Evolutionary conservation across 1,140 invertebrate species (phyloP), one percentile per base, ranked within the genome.

Genomic region (Venturia canescens): DNA sequence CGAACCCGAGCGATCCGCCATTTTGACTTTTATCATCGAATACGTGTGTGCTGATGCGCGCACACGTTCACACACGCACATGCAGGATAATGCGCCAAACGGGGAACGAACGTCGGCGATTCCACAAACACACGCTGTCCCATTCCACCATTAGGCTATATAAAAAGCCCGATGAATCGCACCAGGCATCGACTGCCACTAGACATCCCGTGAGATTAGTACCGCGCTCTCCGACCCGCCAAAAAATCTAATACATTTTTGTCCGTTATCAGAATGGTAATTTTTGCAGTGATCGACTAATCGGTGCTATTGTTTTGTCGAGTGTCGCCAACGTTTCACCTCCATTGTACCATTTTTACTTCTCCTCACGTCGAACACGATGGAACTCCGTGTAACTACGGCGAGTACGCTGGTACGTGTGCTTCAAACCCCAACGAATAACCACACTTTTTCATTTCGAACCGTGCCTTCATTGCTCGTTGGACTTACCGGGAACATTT

Each of bases 61-160:
- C 50, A 53, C n/a, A 53, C n/a, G 11, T 27, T 26, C 15, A 63
- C 11, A 26, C 21, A 23, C 23, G 27, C 27, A 23, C 11, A 23
- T 57, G 23, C 60, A 26, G 3, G 23, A 27, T 44, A 13, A 44
- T 34, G 31, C n/a, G n/a, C n/a, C n/a, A 63, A 63, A n/a, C 21
- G 60, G 23, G 60, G 60, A 63, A 63, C 60, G 60, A 23, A 26
- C 15, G 50, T 53, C 50, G 50, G 60, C 23, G 60, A 63, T 26
- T 63, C 60, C 60, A 63, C 60, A 63, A 63, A 63, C 60, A 63
- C 60, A 63, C 60, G 60, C 27, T 63, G 60, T 26, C 23, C 60
- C 60, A 63, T 44, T 63, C 60, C 60, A 53, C 50, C 50, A 53
- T 63, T 26, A 26, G 60, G 60, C 21, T 63, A 63, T 63, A 63